These are phyloP conservation scores for Pyrochroa serraticornis DNA, from an alignment of 2,888 invertebrate species.

Conservation along the genomic window DNA sequence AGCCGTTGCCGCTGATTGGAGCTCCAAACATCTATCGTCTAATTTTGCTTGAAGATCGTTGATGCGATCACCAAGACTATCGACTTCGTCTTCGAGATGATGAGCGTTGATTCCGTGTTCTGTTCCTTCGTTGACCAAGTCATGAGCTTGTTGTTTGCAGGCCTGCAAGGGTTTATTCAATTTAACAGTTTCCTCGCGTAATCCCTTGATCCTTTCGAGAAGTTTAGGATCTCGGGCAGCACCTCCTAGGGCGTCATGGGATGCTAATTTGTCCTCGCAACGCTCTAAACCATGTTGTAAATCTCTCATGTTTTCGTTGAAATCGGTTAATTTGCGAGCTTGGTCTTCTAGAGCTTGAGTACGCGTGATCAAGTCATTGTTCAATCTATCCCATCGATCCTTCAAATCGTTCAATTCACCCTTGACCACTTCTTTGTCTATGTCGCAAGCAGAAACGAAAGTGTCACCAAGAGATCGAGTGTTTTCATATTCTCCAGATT, in stretches of 20 bases:
- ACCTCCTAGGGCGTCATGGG: conserved; percentile 74
- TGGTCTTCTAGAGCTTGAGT: conserved; percentile 85
- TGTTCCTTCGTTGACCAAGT: conserved; percentile 76
- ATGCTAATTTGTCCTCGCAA: conserved; percentile 84
- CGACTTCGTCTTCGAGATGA: conserved; percentile 79
- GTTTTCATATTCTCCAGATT: conserved; percentile 91
- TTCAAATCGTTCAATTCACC: conserved; percentile 81
- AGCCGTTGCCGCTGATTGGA: conserved; percentile 86
- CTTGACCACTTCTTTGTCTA: conserved; percentile 88
- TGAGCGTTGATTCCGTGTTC: conserved; percentile 79
- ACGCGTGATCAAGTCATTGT: conserved; percentile 79
- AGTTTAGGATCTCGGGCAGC: conserved; percentile 83
- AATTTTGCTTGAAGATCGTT: conserved; percentile 78
- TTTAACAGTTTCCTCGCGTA: conserved; percentile 80
- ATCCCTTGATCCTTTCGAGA: conserved; percentile 80
- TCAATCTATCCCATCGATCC: conserved; percentile 89
- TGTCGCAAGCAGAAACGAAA: conserved; percentile 86
- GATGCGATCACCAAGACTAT: conserved; percentile 75
- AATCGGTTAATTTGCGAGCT: conserved; percentile 80
- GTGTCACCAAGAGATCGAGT: conserved; percentile 85
- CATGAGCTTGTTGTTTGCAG: conserved; percentile 69
- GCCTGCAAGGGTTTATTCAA: conserved; percentile 75
- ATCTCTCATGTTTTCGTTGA: conserved; percentile 82
- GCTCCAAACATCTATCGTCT: conserved; percentile 76
- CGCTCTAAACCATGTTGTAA: conserved; percentile 84